phyloP scores from a whole-genome alignment of 23 tunicate species.

The Clavelina lepadiformis region DNA sequence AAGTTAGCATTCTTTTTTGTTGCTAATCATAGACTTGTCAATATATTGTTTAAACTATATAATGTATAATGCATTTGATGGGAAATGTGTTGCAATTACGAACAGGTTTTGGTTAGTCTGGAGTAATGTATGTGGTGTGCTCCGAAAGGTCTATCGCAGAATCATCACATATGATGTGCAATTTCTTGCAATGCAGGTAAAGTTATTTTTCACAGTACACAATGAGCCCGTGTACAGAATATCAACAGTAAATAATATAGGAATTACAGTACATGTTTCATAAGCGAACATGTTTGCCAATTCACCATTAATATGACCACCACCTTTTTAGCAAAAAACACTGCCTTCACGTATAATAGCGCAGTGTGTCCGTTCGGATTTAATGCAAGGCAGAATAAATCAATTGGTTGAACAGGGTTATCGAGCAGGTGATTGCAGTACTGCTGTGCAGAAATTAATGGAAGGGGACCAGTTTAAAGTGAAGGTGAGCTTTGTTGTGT shows the following conservation, averaged over 20 bases:
- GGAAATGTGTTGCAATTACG: too few species aligned
- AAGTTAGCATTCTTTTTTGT: conserved; percentile 28
- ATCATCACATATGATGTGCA: conserved; percentile 63
- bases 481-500: too few species aligned
- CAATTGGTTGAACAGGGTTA: conserved; percentile 59
- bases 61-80: too few species aligned
- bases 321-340: conserved; percentile 1
- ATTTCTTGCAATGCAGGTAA: conserved; percentile 83
- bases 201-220: background rate
- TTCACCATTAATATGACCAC: too few species aligned
- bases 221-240: too few species aligned
- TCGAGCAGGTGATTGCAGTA: conserved; percentile 41
- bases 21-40: background rate
- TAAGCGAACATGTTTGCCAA: too few species aligned
- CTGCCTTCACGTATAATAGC: conserved; percentile 54
- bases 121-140: conserved; percentile 50
- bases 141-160: conserved; percentile 51
- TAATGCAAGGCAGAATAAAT: conserved; percentile 23
- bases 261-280: too few species aligned
- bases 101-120: conserved; percentile 52
- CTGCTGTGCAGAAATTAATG: conserved; percentile 53
- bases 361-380: conserved; percentile 49
- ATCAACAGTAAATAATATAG: too few species aligned
- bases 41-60: too few species aligned
- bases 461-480: conserved; percentile 59